Percentiles rank a stretch among this genome's conserved stretches.
phyloP scores from a whole-genome alignment of 2,113 vertebrate genomes.

The Micromys minutus region DNA sequence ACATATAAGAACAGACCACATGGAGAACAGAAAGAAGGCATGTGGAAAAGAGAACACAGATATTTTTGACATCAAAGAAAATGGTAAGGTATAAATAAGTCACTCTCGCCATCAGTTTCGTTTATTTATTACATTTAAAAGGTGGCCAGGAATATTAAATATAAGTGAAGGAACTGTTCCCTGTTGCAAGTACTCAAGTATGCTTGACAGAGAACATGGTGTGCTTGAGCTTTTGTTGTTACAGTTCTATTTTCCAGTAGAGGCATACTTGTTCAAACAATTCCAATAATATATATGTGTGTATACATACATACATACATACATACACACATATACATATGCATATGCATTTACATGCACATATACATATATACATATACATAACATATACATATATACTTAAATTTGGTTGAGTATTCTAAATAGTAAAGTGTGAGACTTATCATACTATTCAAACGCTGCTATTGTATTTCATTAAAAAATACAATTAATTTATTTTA shows the following conservation, averaged over 20 bases:
- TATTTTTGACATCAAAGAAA: constrained; percentile 60
- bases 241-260: neutral
- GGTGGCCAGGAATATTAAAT: constrained; percentile 29
- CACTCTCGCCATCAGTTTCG: neutral
- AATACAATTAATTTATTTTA: constrained; percentile 32
- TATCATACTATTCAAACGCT: neutral
- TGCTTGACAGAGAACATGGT: neutral
- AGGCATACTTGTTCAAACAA: neutral
- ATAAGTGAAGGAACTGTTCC: neutral
- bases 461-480: constrained; percentile 27
- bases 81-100: constrained; percentile 59
- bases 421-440: neutral
- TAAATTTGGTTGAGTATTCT: constrained; percentile 23
- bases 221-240: neutral
- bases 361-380: neutral
- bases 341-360: too few relatives aligned
- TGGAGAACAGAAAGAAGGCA: neutral
- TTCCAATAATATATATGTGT: neutral
- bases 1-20: neutral
- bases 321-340: neutral
- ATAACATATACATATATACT: neutral
- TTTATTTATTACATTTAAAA: constrained; percentile 67
- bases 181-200: neutral
- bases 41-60: neutral
- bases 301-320: neutral